Conservation (phyloP, 2,113 vertebrate genomes). For the Dipodomys merriami region DNA sequence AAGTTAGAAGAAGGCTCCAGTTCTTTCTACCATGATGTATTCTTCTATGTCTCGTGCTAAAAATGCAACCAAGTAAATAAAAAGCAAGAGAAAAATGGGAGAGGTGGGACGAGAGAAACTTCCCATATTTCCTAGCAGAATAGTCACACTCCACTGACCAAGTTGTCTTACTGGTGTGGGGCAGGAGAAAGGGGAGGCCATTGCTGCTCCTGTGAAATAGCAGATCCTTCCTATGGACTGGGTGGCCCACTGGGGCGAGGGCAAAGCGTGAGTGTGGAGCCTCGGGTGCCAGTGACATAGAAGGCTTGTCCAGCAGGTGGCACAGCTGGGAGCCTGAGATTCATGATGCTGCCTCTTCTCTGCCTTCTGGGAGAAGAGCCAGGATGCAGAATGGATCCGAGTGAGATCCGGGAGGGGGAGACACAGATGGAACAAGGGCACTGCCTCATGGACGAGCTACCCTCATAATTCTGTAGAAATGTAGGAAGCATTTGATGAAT, state of each 20-base stretch:
- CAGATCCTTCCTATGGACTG: background rate
- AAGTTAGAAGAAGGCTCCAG: background rate
- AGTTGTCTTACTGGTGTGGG: no score
- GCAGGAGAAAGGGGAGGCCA: background rate
- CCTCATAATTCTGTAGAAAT: background rate
- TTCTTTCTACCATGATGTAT: background rate
- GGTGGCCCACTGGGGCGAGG: background rate
- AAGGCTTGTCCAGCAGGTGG: background rate
- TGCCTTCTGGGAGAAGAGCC: background rate
- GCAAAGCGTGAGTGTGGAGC: background rate
- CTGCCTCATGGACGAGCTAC: rapidly evolving
- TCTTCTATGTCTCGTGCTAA: background rate
- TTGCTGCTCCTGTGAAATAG: background rate
- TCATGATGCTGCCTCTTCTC: background rate
- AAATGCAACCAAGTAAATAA: background rate
- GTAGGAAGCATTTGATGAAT: background rate
- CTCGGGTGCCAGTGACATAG: background rate
- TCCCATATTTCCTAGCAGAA: background rate
- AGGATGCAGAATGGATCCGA: no score
- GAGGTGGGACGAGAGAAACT: background rate
- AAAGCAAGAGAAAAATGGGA: background rate
- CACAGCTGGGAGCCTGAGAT: background rate
- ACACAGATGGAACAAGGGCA: background rate
- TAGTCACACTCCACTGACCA: background rate
- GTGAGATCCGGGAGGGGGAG: background rate